These are phyloP conservation scores for Drosophila grimshawi DNA, from an alignment of 1,140 invertebrate species.

Conservation along the genomic window DNA sequence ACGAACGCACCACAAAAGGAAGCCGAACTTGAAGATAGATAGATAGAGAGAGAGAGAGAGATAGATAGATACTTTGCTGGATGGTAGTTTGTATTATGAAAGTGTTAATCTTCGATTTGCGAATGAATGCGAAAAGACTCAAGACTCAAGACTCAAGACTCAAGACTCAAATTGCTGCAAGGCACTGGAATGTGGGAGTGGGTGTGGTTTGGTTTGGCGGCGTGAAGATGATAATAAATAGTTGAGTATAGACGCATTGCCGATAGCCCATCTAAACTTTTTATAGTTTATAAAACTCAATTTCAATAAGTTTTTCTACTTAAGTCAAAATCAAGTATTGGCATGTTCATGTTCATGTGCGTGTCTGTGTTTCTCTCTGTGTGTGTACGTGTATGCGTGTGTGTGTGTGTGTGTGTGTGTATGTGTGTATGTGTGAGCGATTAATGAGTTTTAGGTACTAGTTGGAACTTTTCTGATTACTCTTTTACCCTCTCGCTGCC, in stretches of 20 bases:
- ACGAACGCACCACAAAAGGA: conserved; percentile 10
- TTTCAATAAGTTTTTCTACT: conserved; percentile 17
- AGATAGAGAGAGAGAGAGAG: background rate
- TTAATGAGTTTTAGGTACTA: conserved; percentile 18
- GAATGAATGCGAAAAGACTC: too few species aligned
- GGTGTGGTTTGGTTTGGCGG: too few species aligned
- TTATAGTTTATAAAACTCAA: conserved; percentile 24
- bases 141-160: too few species aligned
- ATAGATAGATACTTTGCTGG: background rate
- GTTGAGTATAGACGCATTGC: background rate
- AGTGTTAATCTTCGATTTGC: too few species aligned
- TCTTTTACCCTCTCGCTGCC: background rate
- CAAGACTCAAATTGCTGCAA: too few species aligned
- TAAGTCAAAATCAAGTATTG: conserved; percentile 15
- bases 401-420: background rate
- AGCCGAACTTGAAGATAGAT: too few species aligned
- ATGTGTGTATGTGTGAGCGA: conserved; percentile 6
- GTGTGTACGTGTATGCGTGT: background rate
- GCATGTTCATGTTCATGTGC: background rate
- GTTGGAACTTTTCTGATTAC: conserved; percentile 23
- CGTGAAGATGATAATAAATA: too few species aligned
- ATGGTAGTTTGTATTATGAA: too few species aligned
- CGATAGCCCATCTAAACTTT: conserved; percentile 18
- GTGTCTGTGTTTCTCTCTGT: background rate
- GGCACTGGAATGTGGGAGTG: too few species aligned